A percentile compares a stretch with the other conserved stretches of the same genome.
These are phyloP conservation scores for Bruchidius siliquastri DNA, from an alignment of 2,888 invertebrate genomes.

Conservation along the genomic window DNA sequence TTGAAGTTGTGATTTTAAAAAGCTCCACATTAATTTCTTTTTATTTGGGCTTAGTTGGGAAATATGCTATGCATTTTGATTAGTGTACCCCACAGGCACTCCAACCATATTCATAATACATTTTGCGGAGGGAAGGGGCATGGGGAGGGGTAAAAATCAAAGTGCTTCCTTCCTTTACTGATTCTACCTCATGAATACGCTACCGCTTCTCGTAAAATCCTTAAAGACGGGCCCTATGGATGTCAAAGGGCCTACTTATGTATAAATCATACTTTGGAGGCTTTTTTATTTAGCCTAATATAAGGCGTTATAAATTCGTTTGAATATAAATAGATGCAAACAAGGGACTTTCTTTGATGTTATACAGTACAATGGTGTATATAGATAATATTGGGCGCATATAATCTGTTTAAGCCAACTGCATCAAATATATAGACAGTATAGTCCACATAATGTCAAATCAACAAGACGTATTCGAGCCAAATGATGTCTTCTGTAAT, in stretches of 20 bases:
- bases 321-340: constrained; percentile 7
- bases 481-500: too few species aligned
- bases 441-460: too few species aligned
- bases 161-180: constrained; percentile 39
- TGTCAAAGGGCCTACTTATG: constrained; percentile 38
- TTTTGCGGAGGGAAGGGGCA: background rate
- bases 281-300: constrained; percentile 32
- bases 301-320: constrained; percentile 4
- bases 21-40: constrained; percentile 35
- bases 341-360: background rate
- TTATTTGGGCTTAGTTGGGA: constrained; percentile 39
- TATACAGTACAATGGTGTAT: background rate
- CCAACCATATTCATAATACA: constrained; percentile 46
- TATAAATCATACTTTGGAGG: constrained; percentile 38
- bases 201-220: constrained; percentile 36
- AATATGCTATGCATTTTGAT: constrained; percentile 47
- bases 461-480: too few species aligned
- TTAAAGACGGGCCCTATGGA: constrained; percentile 32
- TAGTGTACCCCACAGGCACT: constrained; percentile 38
- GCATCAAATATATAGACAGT: too few species aligned
- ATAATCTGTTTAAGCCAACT: too few species aligned
- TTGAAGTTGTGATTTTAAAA: constrained; percentile 14
- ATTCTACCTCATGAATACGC: constrained; percentile 43
- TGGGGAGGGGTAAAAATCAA: constrained; percentile 44
- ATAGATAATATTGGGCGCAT: too few species aligned